phyloP scores from a whole-genome alignment of 2,113 vertebrate genomes.

The Synodontis membranacea region DNA sequence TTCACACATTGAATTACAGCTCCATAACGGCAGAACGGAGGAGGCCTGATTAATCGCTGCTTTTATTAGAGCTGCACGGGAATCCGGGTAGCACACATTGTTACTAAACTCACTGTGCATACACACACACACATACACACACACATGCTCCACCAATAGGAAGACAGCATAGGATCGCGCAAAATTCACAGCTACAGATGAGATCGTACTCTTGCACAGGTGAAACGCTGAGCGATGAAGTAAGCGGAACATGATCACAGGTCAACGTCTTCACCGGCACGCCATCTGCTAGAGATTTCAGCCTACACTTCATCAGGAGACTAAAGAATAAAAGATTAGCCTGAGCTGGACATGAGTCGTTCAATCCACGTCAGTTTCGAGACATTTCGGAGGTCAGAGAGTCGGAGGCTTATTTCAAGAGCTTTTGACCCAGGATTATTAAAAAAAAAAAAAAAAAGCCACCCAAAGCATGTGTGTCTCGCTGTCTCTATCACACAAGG shows the following conservation, averaged over 20 bases:
- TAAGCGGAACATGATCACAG: too few species aligned
- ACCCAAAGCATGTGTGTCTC: slow-evolving; percentile 10
- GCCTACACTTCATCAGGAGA: too few species aligned
- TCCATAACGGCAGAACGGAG: not conserved
- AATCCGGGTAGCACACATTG: not conserved
- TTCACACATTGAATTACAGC: not conserved
- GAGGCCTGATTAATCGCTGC: not conserved
- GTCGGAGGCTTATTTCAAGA: not conserved
- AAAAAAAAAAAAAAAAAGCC: too few species aligned
- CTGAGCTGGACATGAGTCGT: not conserved
- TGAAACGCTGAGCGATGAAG: not conserved
- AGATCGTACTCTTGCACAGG: not conserved
- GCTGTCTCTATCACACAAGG: slow-evolving; percentile 14
- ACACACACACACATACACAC: not conserved
- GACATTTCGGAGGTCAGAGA: not conserved
- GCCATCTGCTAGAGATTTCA: not conserved
- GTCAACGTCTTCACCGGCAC: too few species aligned
- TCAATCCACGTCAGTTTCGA: not conserved
- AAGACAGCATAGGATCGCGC: not conserved
- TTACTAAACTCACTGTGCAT: not conserved
- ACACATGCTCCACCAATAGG: not conserved
- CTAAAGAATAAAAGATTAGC: not conserved
- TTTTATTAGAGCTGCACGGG: slow-evolving; percentile 5
- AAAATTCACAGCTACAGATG: too few species aligned
- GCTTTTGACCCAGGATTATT: slow-evolving; percentile 28